phyloP scores from a whole-genome alignment of 2,888 invertebrate genomes.

The Lepidochitona cinerea region DNA sequence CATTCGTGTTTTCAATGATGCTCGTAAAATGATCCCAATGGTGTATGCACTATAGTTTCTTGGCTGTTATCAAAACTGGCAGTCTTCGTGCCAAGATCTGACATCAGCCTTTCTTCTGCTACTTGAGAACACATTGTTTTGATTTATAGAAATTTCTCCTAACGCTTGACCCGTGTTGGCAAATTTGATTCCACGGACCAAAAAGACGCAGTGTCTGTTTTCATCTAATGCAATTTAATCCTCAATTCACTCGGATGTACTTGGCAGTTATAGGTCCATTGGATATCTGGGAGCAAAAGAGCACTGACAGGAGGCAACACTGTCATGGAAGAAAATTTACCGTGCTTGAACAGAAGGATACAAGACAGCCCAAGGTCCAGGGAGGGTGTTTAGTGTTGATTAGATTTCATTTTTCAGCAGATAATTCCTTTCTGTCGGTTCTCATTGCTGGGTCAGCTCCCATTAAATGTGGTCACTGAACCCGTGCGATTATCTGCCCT shows the following conservation, averaged over 20 bases:
- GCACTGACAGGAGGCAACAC: background rate
- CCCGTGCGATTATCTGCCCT: background rate
- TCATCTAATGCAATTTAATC: background rate
- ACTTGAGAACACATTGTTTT: background rate
- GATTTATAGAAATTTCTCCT: background rate
- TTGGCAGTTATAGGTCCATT: background rate
- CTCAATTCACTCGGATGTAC: background rate
- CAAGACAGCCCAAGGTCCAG: background rate
- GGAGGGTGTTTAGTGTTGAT: background rate
- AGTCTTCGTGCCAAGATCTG: too few species aligned
- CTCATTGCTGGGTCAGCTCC: background rate
- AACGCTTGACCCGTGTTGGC: background rate
- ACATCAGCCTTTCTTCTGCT: too few species aligned
- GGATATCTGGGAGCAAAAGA: background rate
- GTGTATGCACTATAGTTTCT: too few species aligned
- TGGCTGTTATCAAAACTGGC: too few species aligned
- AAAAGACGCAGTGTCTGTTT: background rate
- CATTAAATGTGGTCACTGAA: background rate
- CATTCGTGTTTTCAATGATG: too few species aligned
- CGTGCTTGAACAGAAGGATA: background rate
- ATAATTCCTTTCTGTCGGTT: background rate
- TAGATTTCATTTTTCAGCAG: background rate
- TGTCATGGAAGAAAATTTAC: background rate
- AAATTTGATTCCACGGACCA: background rate
- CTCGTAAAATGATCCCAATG: too few species aligned